A percentile compares a stretch with the other conserved stretches of the same genome.
phyloP scores from a whole-genome alignment of 1,140 invertebrate species.

The Macrotrachela quadricornifera region DNA sequence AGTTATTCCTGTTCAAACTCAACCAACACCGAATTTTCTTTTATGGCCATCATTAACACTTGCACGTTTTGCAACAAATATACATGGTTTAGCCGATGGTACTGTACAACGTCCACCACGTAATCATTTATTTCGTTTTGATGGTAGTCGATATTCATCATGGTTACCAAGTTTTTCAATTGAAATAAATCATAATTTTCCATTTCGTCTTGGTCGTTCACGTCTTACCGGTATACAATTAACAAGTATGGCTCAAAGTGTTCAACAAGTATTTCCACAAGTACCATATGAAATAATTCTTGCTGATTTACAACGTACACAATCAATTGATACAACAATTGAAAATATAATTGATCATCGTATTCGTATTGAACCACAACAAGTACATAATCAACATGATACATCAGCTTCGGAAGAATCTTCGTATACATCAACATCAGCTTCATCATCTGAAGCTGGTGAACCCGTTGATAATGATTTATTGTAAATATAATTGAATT shows the following conservation, averaged over 20 bases:
- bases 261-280: constrained; percentile 55
- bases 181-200: constrained; percentile 47
- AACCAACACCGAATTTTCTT: too few relatives aligned
- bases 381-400: too few relatives aligned
- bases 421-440: too few relatives aligned
- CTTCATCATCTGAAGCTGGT: too few relatives aligned
- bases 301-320: constrained; percentile 47
- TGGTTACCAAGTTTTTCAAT: constrained; percentile 71
- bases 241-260: constrained; percentile 13
- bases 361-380: constrained; percentile 20
- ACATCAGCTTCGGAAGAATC: too few relatives aligned
- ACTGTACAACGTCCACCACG: neutral
- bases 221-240: too few relatives aligned
- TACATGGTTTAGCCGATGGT: neutral
- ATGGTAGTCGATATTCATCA: constrained; percentile 60
- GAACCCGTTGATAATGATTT: too few relatives aligned
- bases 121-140: constrained; percentile 45
- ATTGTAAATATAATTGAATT: too few relatives aligned
- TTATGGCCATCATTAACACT: constrained; percentile 15
- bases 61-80: constrained; percentile 8
- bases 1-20: too few relatives aligned
- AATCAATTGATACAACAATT: constrained; percentile 53
- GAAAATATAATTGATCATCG: constrained; percentile 62
- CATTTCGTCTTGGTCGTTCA: too few relatives aligned
- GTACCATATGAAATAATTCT: constrained; percentile 42